phyloP scores from a whole-genome alignment of 2,888 invertebrate genomes.

The Beris morrisii region DNA sequence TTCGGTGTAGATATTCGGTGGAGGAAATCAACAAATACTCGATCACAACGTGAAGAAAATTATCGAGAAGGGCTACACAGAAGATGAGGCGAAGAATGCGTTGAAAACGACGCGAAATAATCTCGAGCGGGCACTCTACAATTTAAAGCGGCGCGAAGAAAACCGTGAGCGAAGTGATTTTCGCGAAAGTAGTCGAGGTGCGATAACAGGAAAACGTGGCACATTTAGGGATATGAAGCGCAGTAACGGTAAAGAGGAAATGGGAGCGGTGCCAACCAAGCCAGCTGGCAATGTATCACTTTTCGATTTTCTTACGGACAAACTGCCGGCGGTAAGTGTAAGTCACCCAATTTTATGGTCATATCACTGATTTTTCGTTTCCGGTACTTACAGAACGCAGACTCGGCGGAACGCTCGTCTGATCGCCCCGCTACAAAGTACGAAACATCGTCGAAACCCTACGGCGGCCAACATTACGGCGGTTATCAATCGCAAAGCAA shows the following conservation, averaged over 20 bases:
- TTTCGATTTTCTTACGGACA: conserved; percentile 81
- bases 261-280: conserved; percentile 63
- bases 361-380: neutral
- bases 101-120: conserved; percentile 72
- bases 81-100: conserved; percentile 76
- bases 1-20: conserved; percentile 60
- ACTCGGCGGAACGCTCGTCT: neutral
- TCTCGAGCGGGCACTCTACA: conserved; percentile 70
- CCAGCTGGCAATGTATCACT: conserved; percentile 79
- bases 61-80: conserved; percentile 75
- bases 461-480: neutral
- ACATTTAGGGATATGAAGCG: conserved; percentile 31
- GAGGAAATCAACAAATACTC: conserved; percentile 67
- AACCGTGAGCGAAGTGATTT: conserved; percentile 51
- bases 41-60: conserved; percentile 78
- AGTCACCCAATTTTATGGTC: neutral
- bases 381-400: conserved; percentile 16
- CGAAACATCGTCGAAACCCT: conserved; percentile 7
- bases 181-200: conserved; percentile 39
- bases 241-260: conserved; percentile 58
- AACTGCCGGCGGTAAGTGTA: conserved; percentile 58
- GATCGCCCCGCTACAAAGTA: conserved; percentile 38
- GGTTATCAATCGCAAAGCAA: conserved; percentile 27
- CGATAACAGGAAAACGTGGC: conserved; percentile 35
- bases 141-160: conserved; percentile 63